These are phyloP conservation scores for Nyctereutes procyonoides DNA, from an alignment of 2,113 vertebrate genomes.

Conservation along the genomic window DNA sequence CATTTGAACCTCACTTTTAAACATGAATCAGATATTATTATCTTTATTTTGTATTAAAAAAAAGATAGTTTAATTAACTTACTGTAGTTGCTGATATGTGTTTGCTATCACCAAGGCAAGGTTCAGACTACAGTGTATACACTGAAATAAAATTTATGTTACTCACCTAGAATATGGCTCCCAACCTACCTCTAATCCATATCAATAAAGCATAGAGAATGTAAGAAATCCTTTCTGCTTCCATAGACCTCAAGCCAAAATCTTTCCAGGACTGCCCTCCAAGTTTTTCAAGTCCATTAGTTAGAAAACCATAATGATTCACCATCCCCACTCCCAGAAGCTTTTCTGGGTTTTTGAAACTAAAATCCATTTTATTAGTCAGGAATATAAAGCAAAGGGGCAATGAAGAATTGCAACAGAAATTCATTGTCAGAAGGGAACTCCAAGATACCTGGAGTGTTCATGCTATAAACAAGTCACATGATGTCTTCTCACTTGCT, in stretches of 20 bases:
- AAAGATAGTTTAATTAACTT: background rate
- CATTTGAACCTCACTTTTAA: background rate
- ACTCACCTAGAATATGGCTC: background rate
- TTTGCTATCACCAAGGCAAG: background rate
- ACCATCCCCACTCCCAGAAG: background rate
- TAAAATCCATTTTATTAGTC: background rate
- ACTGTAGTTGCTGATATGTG: background rate
- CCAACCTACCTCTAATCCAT: background rate
- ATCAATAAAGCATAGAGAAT: background rate
- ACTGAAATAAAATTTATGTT: background rate
- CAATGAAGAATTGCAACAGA: conserved; percentile 14
- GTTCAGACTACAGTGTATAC: background rate
- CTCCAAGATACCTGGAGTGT: background rate
- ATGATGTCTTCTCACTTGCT: background rate
- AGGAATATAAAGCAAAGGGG: background rate
- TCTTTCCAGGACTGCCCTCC: background rate
- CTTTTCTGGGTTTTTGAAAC: background rate
- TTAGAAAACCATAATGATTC: background rate
- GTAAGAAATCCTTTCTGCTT: background rate
- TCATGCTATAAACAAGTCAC: background rate
- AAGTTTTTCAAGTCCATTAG: background rate
- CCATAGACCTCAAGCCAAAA: background rate
- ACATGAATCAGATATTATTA: background rate
- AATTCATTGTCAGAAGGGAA: background rate
- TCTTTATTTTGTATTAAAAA: background rate